Base-by-base conservation (phyloP, 2,888 invertebrate genomes). In the Papilio demoleus region DNA sequence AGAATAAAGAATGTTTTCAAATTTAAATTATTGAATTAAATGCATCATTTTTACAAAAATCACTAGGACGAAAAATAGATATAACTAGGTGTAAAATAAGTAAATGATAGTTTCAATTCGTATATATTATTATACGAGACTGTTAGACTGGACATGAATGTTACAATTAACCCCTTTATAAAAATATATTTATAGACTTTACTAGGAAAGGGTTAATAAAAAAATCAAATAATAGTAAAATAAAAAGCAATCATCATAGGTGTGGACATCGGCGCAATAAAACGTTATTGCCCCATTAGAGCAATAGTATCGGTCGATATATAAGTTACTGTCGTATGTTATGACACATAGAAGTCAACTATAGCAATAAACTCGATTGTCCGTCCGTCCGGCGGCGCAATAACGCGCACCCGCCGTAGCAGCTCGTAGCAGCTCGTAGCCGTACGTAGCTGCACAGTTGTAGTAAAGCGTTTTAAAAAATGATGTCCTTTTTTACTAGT, bases 281-380 rank as follows among this genome's bases (percentile, higher is more conserved):
- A 68, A 68, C 58, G 45, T 42, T 59, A 68, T 63, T 58, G 68
- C 59, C 12, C 68, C 47, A 68, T 68, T 68, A 68, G 17, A 58
- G 47, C 63, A 68, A 68, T 64, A 63, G 36, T 63, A 68, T 63
- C 47, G 68, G 63, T 12, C 68, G 47, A 64, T 68, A 68, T 68
- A 64, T 68, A 68, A 59, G 63, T 45, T 27, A 22, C 19, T 38
- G 58, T 68, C 59, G 59, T 68, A 64, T 64, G 58, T 64, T 64
- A 68, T 64, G 56, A 64, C 68, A 63, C 68, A 63, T 45, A 64
- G 68, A 45, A 68, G 68, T 59, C 68, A 64, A 68, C 63, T 64
- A 38, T 59, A 31, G 68, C 68, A 68, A 68, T 68, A 68, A 59
- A 68, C 68, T 63, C 68, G 58, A 64, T 68, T 68, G 68, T 68